Base-by-base conservation (phyloP, 2,797 vertebrate species). In the Uromys caudimaculatus region DNA sequence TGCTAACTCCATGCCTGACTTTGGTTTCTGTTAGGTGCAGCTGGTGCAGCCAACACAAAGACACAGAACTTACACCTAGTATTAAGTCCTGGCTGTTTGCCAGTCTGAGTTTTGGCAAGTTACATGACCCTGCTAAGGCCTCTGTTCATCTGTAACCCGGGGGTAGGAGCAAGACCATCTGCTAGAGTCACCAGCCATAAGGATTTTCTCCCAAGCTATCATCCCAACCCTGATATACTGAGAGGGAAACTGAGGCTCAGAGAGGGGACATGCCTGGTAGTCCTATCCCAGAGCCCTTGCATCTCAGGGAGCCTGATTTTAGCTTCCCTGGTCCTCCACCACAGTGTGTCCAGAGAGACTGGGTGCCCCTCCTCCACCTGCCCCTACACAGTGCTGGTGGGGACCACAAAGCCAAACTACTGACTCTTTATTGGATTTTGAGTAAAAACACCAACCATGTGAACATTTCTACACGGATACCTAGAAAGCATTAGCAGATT, bases 381-480 rank as follows among this genome's bases (percentile, higher is more conserved):
- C 6, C 81, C 89, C 41, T 78, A 96, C 92, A 93, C 78, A 97
- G 84, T 95, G 96, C 79, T 89, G 67, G 56, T 71, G 93, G 87
- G 77, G 24, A 73, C 92, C 92, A 82, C 89, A 93, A 87, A 96
- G 90, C 97, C 98, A 98, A 97, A 97, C 97, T 96, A 97, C 95
- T 93, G 96, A 97, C 95, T 93, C 23, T 98, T 98, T 99, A 98
- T 98, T 98, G 76, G 50, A 32, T 96, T 98, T 97, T 97, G 97
- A 98, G 98, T 98, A 97, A 98, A 98, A 98, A 98, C 95, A 97
- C 89, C 97, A 97, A 91, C 96, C 29, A 92, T 11, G 69, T 94
- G 89, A 85, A 10, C 44, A 50, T 87, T 50, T 78, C 88, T 82
- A 85, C 21, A 6, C 24, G 54, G 78, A 60, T 24, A 56, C 89